Evolutionary conservation across 2,113 vertebrate species (phyloP).

Genomic region (Nothoprocta pentlandii): DNA sequence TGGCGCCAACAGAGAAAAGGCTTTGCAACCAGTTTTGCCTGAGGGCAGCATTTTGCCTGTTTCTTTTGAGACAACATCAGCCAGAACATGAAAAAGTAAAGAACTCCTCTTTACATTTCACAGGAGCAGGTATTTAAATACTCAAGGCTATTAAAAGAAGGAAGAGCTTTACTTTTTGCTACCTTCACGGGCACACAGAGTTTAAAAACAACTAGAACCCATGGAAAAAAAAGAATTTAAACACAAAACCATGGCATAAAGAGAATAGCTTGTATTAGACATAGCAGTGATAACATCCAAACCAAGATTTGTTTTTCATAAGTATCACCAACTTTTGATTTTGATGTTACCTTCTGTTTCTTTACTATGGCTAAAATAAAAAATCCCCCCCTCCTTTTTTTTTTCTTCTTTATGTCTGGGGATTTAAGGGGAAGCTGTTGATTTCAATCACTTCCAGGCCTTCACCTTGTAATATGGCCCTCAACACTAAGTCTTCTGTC

Average conservation of each 20-base stretch:
- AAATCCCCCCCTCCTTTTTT: not conserved
- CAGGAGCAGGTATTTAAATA: conserved; percentile 40
- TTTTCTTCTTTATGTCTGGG: not conserved
- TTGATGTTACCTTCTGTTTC: not conserved
- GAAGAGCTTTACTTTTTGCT: not conserved
- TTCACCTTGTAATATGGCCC: not conserved
- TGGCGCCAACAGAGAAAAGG: conserved; percentile 23
- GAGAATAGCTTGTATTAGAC: not conserved
- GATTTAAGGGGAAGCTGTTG: conserved; percentile 38
- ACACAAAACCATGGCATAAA: not conserved
- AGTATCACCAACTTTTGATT: not conserved
- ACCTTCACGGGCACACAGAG: not conserved
- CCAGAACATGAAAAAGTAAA: not conserved
- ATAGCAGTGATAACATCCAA: not conserved
- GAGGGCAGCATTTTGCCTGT: conserved; percentile 29
- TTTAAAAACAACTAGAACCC: not conserved
- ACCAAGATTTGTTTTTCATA: not conserved
- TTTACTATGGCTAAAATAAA: not conserved
- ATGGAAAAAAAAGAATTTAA: not conserved
- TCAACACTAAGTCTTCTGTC: not conserved
- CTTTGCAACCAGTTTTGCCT: conserved; percentile 1
- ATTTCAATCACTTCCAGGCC: conserved; percentile 42
- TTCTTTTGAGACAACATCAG: conserved; percentile 31
- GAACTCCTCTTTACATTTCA: conserved; percentile 53
- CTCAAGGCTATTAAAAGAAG: conserved; percentile 46